Percentiles rank a stretch among this genome's conserved stretches.
These are phyloP conservation scores for Encarsia formosa DNA, from an alignment of 2,888 invertebrate species.

Conservation along the genomic window DNA sequence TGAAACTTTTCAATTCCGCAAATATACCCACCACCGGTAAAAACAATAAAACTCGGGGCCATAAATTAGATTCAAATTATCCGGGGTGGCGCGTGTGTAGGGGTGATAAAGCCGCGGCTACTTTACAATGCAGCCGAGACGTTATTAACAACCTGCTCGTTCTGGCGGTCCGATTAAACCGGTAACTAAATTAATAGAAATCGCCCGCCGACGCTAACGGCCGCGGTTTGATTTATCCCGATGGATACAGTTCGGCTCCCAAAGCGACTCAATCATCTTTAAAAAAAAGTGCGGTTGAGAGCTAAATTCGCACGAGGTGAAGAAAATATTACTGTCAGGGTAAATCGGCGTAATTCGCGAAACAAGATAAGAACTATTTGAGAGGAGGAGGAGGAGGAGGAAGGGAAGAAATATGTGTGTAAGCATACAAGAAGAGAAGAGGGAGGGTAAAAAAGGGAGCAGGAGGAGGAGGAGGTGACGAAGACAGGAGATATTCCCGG, in stretches of 20 bases:
- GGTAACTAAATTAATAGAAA: slow-evolving; percentile 15
- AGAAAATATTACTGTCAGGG: slow-evolving; percentile 19
- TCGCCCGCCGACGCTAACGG: slow-evolving; percentile 5
- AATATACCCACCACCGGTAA: too few relatives aligned
- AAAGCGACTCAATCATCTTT: too few relatives aligned
- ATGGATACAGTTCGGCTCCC: too few relatives aligned
- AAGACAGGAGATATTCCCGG: slow-evolving; percentile 31
- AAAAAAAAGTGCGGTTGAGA: too few relatives aligned
- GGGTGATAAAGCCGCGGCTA: too few relatives aligned
- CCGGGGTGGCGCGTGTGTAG: too few relatives aligned
- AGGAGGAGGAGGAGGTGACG: slow-evolving; percentile 18
- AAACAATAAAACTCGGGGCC: too few relatives aligned
- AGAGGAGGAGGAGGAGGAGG: slow-evolving; percentile 19
- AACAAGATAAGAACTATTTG: slow-evolving; percentile 27
- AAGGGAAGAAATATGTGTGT: slow-evolving; percentile 23
- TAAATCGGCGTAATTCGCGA: slow-evolving; percentile 26
- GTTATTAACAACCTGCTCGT: slow-evolving; percentile 11
- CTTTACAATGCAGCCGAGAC: too few relatives aligned
- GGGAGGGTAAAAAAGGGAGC: slow-evolving; percentile 17
- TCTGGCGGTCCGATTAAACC: slow-evolving; percentile 10
- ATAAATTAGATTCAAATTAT: too few relatives aligned
- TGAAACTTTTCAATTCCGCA: neutral
- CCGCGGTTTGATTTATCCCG: too few relatives aligned
- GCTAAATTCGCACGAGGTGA: neutral
- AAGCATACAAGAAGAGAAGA: too few relatives aligned